Evolutionary conservation across 2,797 vertebrate species (phyloP).

Genomic region (Enteromius paludinosus): DNA sequence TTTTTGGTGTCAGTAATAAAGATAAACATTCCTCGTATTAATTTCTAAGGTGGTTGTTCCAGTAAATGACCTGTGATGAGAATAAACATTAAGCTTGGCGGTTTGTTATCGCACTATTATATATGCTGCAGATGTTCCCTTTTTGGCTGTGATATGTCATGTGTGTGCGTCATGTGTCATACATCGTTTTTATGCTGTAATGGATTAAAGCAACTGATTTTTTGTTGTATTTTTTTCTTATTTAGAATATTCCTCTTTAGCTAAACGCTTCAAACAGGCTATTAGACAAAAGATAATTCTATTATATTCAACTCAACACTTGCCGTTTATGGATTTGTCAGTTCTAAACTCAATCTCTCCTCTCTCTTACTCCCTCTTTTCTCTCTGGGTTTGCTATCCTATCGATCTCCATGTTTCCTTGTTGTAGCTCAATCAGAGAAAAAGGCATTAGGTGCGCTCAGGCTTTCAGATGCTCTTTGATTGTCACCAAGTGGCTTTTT

Average conservation of each 20-base stretch:
- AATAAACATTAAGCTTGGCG: background rate
- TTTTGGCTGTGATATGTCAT: slow-evolving; percentile 7
- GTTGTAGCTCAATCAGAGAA: slow-evolving; percentile 37
- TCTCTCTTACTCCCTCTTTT: background rate
- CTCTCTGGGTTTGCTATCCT: slow-evolving; percentile 15
- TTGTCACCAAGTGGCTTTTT: slow-evolving; percentile 54
- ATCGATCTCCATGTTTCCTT: slow-evolving; percentile 45
- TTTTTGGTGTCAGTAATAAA: slow-evolving; percentile 42
- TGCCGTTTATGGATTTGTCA: slow-evolving; percentile 20
- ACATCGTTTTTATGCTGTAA: background rate
- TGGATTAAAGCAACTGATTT: background rate
- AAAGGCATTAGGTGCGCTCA: slow-evolving; percentile 45
- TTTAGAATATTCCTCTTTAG: slow-evolving; percentile 8
- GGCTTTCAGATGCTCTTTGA: slow-evolving; percentile 50
- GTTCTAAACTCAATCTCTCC: slow-evolving; percentile 15
- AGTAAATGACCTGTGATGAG: slow-evolving; percentile 36
- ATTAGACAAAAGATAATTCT: slow-evolving; percentile 25
- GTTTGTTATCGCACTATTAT: slow-evolving; percentile 3
- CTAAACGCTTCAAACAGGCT: slow-evolving; percentile 1
- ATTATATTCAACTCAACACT: slow-evolving; percentile 17
- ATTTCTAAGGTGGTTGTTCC: slow-evolving; percentile 22
- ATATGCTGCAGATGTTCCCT: background rate
- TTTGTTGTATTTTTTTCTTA: background rate
- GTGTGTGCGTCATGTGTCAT: background rate
- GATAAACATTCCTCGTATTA: slow-evolving; percentile 30